Conservation (phyloP, 2,888 invertebrate species). For the Argyra leucocephala region DNA sequence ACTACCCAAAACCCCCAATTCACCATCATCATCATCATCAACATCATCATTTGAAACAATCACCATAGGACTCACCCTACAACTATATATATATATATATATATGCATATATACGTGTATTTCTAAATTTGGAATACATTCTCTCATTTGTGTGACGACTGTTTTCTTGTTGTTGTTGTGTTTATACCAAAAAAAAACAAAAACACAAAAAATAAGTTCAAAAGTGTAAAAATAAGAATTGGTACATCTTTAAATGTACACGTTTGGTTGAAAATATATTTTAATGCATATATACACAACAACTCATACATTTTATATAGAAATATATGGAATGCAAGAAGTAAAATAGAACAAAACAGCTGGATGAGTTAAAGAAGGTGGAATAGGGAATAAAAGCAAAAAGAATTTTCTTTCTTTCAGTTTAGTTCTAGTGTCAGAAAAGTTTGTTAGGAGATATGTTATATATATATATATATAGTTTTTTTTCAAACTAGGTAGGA, state of each 20-base stretch:
- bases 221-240: background rate
- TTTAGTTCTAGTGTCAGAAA: background rate
- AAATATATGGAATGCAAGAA: background rate
- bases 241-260: background rate
- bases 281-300: background rate
- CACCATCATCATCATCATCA: background rate
- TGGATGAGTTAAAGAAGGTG: no score
- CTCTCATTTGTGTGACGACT: no score
- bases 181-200: no score
- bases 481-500: background rate
- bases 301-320: background rate
- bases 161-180: background rate
- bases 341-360: no score
- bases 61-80: background rate
- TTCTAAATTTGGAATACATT: no score
- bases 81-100: no score
- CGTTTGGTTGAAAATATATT: background rate
- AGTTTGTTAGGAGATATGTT: background rate
- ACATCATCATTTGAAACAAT: background rate
- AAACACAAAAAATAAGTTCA: background rate
- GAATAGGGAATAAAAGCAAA: no score
- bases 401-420: background rate
- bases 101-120: no score
- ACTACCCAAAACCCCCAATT: constrained; percentile 6
- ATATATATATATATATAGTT: background rate